phyloP scores from a whole-genome alignment of 2,888 invertebrate species.

The Cosmorhoe ocellata region DNA sequence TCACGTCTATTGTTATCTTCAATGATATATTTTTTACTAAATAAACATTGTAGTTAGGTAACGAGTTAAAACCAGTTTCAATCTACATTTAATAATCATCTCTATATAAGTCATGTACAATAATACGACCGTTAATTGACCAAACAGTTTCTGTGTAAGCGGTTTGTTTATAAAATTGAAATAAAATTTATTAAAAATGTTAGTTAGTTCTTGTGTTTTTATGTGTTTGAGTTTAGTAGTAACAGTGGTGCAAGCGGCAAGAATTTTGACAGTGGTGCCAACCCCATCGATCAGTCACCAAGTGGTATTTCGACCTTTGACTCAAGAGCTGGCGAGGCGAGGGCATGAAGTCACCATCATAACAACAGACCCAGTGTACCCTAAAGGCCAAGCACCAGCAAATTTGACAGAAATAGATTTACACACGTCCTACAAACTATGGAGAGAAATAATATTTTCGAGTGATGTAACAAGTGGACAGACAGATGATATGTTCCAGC shows the following conservation, averaged over 20 bases:
- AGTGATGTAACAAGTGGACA: constrained; percentile 6
- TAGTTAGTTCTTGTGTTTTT: not conserved
- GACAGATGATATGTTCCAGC: constrained; percentile 1
- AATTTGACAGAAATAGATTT: constrained; percentile 40
- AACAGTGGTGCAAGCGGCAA: constrained; percentile 30
- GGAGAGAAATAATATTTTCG: constrained; percentile 24
- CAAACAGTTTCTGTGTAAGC: no score
- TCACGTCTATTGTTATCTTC: no score
- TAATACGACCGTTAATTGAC: no score
- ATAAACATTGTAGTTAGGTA: no score
- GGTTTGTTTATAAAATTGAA: no score
- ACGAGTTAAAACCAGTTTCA: no score
- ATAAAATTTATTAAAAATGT: no score
- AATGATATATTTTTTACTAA: no score
- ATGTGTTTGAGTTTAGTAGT: constrained; percentile 7
- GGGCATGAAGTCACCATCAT: constrained; percentile 71
- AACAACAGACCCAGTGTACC: constrained; percentile 61
- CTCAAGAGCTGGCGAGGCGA: constrained; percentile 56
- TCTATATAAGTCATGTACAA: no score
- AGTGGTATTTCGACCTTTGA: constrained; percentile 59
- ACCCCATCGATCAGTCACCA: constrained; percentile 72
- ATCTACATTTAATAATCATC: no score
- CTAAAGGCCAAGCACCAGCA: constrained; percentile 26
- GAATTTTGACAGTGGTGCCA: constrained; percentile 50
- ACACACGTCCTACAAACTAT: constrained; percentile 20